A percentile compares a stretch with the other conserved stretches of the same genome.
These are phyloP conservation scores for Latrodectus geometricus DNA, from an alignment of 1,140 invertebrate species.

Conservation along the genomic window DNA sequence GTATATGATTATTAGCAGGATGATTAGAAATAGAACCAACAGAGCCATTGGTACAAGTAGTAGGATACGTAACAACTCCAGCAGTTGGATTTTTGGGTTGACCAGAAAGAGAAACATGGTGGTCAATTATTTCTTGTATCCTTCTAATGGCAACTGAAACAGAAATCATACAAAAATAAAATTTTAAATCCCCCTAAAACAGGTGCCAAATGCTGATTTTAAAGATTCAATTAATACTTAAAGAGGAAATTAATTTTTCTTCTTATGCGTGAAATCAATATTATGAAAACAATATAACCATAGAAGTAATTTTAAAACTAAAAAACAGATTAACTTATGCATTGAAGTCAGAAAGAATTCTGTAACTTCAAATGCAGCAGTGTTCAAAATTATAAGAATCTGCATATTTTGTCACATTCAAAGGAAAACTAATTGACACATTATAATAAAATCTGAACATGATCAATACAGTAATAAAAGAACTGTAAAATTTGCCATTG, in stretches of 20 bases:
- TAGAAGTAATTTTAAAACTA: no score
- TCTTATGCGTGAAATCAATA: no score
- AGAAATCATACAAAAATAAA: conserved; percentile 11
- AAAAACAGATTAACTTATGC: no score
- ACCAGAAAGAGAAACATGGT: conserved; percentile 61
- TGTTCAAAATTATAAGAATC: no score
- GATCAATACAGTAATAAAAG: no score
- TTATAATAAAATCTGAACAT: no score
- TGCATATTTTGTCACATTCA: no score
- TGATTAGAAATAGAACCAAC: not conserved
- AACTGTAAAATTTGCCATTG: no score
- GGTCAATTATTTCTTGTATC: conserved; percentile 75
- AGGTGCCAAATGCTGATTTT: not conserved
- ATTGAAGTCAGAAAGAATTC: no score
- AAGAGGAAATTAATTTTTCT: not conserved
- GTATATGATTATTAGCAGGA: conserved; percentile 10
- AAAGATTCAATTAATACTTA: not conserved
- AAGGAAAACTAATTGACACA: no score
- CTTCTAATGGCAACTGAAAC: conserved; percentile 74
- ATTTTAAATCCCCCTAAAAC: not conserved
- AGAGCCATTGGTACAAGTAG: conserved; percentile 18
- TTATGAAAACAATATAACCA: no score
- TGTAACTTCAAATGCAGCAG: no score
- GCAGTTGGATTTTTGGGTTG: conserved; percentile 48
- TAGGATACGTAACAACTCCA: conserved; percentile 53